Percentiles rank a stretch among this genome's conserved stretches.
phyloP scores from a whole-genome alignment of 2,113 vertebrate genomes.

The Cheirogaleus medius region DNA sequence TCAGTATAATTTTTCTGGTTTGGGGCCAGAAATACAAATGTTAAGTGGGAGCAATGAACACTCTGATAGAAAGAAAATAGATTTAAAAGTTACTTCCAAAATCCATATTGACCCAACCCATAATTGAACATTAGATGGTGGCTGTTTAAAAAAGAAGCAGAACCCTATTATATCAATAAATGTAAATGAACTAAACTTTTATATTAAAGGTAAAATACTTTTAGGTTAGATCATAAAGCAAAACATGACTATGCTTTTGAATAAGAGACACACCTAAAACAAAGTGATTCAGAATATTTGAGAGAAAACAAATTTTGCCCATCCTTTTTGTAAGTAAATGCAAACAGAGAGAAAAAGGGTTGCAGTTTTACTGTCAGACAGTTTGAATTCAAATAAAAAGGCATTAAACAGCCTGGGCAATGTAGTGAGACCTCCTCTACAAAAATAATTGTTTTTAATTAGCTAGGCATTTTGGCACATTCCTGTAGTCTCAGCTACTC shows the following conservation, averaged over 20 bases:
- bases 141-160: background rate
- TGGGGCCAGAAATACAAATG: slow-evolving; percentile 1
- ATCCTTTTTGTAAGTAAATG: no score
- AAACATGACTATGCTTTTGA: background rate
- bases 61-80: background rate
- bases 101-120: background rate
- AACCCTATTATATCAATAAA: background rate
- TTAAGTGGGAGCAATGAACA: background rate
- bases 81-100: slow-evolving; percentile 43
- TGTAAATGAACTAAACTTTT: background rate
- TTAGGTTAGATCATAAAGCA: slow-evolving; percentile 1
- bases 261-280: background rate
- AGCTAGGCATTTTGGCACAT: no score
- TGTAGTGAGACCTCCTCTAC: no score
- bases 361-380: slow-evolving; percentile 5
- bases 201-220: background rate
- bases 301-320: no score
- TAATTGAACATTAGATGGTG: slow-evolving; percentile 11
- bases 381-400: background rate
- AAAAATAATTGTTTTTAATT: no score
- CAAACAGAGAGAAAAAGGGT: background rate
- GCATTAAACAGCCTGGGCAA: background rate
- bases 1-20: background rate
- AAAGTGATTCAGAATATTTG: background rate
- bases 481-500: no score